These are phyloP conservation scores for Archivesica marissinica DNA, from an alignment of 1,140 invertebrate genomes.

Conservation along the genomic window DNA sequence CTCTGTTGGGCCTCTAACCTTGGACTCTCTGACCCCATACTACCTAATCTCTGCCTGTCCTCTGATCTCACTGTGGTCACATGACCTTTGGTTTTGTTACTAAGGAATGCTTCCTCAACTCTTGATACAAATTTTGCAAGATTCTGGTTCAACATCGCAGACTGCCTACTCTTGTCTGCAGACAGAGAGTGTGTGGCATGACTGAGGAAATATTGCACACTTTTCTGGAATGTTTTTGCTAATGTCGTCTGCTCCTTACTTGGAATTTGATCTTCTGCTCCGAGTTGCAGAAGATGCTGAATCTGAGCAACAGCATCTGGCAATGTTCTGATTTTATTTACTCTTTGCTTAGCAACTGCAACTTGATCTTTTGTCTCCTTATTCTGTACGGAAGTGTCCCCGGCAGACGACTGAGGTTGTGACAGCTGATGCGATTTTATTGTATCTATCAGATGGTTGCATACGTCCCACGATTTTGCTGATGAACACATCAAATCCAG, in stretches of 20 bases:
- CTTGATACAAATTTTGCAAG: slow-evolving; percentile 62
- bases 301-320: slow-evolving; percentile 62
- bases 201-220: slow-evolving; percentile 52
- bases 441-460: slow-evolving; percentile 75
- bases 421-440: slow-evolving; percentile 62
- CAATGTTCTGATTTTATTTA: slow-evolving; percentile 45
- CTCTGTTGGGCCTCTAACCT: slow-evolving; percentile 19
- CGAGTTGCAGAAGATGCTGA: slow-evolving; percentile 66
- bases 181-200: slow-evolving; percentile 65
- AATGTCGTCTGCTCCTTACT: slow-evolving; percentile 22
- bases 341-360: slow-evolving; percentile 25
- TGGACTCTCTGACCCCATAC: slow-evolving; percentile 7
- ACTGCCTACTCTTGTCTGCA: slow-evolving; percentile 59
- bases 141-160: slow-evolving; percentile 49
- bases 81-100: slow-evolving; percentile 18
- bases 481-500: slow-evolving; percentile 77
- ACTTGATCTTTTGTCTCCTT: slow-evolving; percentile 11
- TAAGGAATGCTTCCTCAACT: slow-evolving; percentile 60
- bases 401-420: not conserved
- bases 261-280: slow-evolving; percentile 52
- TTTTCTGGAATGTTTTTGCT: slow-evolving; percentile 34
- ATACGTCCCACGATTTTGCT: slow-evolving; percentile 76
- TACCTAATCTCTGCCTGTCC: slow-evolving; percentile 27
- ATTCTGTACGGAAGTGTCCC: not conserved
- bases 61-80: not conserved